Evolutionary conservation across 1,140 invertebrate genomes (phyloP), one percentile per base, ranked within the genome.

Genomic region (Drosophila malerkotliana): DNA sequence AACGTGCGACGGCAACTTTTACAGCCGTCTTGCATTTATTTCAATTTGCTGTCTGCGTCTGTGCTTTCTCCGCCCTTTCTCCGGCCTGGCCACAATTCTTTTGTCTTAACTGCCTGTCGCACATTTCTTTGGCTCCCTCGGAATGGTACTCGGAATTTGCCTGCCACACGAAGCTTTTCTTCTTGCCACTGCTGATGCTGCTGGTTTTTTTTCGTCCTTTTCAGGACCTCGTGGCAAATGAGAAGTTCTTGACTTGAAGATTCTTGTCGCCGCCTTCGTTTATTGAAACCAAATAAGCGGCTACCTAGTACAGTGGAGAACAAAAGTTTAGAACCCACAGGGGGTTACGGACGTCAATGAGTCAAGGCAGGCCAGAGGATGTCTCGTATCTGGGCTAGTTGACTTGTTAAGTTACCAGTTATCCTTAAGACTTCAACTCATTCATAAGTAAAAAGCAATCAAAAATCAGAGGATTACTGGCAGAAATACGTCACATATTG

Each of bases 1-100:
- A 85, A 85, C 81, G 81, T 85, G 82, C 82, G 74, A 78, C 63
- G 82, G 78, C 79, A 82, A 81, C 74, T 82, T 87, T 87, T 82
- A 87, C 75, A 72, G 83, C 80, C 78, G 78, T 76, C 82, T 82
- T 87, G 82, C 82, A 87, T 87, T 87, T 88, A 87, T 87, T 87
- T 87, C 82, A 87, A 87, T 88, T 87, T 87, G 64, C 78, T 63
- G 64, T 84, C 77, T 84, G 73, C 61, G 37, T 48, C 69, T 60
- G 58, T 57, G 51, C 32, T n/a, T 41, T 5, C 39, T 41, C 39
- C 39, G 39, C 26, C 44, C 48, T 24, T 34, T 26, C 4, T 21
- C 12, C 34, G 53, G 37, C 44, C 37, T 53, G 53, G 81, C 73
- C 66, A 80, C 77, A 85, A 77, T 84, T 85, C 81, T 87, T 84